These are phyloP conservation scores for Casuarius casuarius DNA, from an alignment of 2,113 vertebrate genomes.

Conservation along the genomic window DNA sequence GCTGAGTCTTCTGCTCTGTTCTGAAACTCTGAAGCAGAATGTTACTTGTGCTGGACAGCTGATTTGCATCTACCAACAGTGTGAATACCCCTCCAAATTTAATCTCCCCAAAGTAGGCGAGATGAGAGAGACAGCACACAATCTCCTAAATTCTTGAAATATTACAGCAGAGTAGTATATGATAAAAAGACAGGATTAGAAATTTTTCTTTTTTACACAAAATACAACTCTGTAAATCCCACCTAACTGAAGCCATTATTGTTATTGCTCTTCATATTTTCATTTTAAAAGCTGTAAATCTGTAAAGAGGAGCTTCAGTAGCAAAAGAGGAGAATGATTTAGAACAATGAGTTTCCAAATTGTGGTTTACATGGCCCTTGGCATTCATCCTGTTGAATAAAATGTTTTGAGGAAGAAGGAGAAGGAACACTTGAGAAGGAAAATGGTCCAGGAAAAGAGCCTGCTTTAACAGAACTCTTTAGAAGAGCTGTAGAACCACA, in stretches of 20 bases:
- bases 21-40: neutral
- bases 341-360: neutral
- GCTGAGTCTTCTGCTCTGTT: conserved; percentile 4
- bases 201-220: neutral
- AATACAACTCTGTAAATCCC: neutral
- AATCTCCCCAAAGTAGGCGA: neutral
- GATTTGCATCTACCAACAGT: neutral
- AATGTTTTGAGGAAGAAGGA: neutral
- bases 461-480: neutral
- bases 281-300: conserved; percentile 8
- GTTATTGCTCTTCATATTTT: neutral
- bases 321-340: neutral
- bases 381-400: neutral
- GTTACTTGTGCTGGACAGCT: neutral
- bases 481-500: neutral
- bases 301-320: neutral
- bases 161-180: neutral
- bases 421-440: neutral
- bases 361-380: neutral
- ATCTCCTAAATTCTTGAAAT: neutral
- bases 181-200: neutral
- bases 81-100: neutral
- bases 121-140: neutral
- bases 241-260: neutral
- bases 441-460: neutral